Base-by-base conservation (phyloP, 1,140 invertebrate species). In the Gonatopus flavifemur region DNA sequence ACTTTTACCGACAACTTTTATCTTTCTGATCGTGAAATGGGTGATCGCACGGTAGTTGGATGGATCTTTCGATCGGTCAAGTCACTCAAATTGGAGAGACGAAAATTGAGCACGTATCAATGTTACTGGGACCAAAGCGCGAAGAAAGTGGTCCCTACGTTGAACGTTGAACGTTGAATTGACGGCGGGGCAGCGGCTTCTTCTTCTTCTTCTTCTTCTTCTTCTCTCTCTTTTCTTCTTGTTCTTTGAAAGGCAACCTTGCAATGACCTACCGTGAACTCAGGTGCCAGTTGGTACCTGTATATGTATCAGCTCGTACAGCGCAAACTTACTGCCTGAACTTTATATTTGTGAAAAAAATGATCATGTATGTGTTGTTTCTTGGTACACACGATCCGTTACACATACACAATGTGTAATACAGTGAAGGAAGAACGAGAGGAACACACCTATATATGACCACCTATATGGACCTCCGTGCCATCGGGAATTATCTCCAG, bases 181-280 rank as follows among this genome's bases (percentile, higher is more conserved):
- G 12, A 19, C 37, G 45, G 33, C 49, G 43, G 37, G 49, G 54
- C 58, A 64, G 66, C 52, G n/a, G n/a, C n/a, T n/a, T n/a, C n/a
- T n/a, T n/a, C n/a, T n/a, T n/a, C n/a, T n/a, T n/a, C n/a, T n/a
- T n/a, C n/a, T n/a, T n/a, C n/a, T n/a, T n/a, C n/a, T n/a, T n/a
- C n/a, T n/a, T n/a, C n/a, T n/a, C n/a, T n/a, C n/a, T n/a, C n/a
- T n/a, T n/a, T n/a, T n/a, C n/a, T n/a, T n/a, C n/a, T n/a, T n/a
- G n/a, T 61, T 69, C 56, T 57, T 62, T 49, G 55, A 60, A 61
- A 69, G 62, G 70, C 66, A 72, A 72, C 74, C 74, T 76, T 76
- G 74, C 72, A 70, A 70, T 75, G 72, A 73, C 72, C 74, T 75
- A 69, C 48, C 55, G 48, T 74, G 71, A 74, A 74, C 66, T 63